A percentile compares a stretch with the other conserved stretches of the same genome.
Conservation (phyloP, 2,113 vertebrate genomes). For the Thunnus maccoyii region DNA sequence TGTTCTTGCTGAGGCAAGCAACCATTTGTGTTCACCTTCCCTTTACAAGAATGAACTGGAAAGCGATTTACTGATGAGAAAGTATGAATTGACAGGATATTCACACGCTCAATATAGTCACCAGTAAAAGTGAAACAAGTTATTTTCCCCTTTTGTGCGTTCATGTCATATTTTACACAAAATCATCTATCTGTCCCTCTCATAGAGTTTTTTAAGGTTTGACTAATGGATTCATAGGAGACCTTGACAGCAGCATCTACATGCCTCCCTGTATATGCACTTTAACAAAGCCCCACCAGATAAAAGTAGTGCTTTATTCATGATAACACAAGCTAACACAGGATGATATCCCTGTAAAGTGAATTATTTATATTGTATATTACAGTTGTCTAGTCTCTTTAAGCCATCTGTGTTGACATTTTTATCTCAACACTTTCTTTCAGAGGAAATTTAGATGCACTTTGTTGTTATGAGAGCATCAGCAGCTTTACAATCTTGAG, state of each 20-base stretch:
- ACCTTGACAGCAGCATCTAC: background rate
- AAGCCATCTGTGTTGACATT: slow-evolving; percentile 36
- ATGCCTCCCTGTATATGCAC: background rate
- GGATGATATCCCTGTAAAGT: slow-evolving; percentile 27
- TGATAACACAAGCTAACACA: slow-evolving; percentile 30
- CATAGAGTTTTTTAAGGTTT: background rate
- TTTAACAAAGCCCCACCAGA: background rate
- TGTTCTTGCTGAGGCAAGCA: no score
- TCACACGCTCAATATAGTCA: no score
- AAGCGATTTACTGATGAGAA: no score
- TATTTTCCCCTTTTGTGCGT: no score
- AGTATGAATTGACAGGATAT: no score
- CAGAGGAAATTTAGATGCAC: slow-evolving; percentile 3
- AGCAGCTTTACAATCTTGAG: slow-evolving; percentile 9
- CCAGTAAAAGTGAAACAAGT: no score
- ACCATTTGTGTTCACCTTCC: no score
- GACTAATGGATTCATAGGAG: background rate
- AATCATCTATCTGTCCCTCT: no score
- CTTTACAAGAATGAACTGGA: no score
- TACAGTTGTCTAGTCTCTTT: slow-evolving; percentile 27
- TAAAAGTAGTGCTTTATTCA: slow-evolving; percentile 27
- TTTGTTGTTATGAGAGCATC: background rate
- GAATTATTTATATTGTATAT: slow-evolving; percentile 43
- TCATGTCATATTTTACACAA: no score
- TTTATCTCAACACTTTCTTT: slow-evolving; percentile 17